phyloP scores from a whole-genome alignment of 2,888 invertebrate genomes.

The Myathropa florea region DNA sequence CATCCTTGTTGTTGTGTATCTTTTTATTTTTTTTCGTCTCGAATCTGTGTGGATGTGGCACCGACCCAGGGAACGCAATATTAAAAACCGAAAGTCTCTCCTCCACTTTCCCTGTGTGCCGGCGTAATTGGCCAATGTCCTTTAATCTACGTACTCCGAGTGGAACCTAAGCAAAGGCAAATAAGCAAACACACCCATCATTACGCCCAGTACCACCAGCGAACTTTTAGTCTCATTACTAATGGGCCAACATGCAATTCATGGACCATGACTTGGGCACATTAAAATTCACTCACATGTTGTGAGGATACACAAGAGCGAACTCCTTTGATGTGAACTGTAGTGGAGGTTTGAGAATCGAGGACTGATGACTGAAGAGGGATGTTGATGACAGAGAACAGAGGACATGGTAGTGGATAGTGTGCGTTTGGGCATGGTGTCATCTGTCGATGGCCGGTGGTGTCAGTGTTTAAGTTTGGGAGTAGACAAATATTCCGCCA shows the following conservation, averaged over 20 bases:
- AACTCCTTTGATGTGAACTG: conserved; percentile 32
- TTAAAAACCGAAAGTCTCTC: conserved; percentile 38
- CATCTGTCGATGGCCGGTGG: conserved; percentile 48
- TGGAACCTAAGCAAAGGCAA: conserved; percentile 48
- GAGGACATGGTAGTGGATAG: conserved; percentile 4
- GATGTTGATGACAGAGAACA: not conserved
- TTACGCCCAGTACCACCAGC: not conserved
- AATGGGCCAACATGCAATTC: conserved; percentile 34
- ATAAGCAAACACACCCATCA: conserved; percentile 59
- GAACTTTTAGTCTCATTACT: conserved; percentile 40
- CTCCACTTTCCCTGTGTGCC: conserved; percentile 1
- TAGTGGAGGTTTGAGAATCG: not conserved
- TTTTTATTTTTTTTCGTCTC: no score
- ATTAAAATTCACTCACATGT: conserved; percentile 53
- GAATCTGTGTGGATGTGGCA: no score
- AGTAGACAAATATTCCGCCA: conserved; percentile 54
- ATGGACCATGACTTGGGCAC: conserved; percentile 61
- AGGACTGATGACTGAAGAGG: not conserved
- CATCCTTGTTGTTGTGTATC: not conserved
- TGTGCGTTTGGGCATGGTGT: conserved; percentile 63
- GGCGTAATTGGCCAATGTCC: conserved; percentile 62
- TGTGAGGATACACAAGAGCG: not conserved
- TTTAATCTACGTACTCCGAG: conserved; percentile 50
- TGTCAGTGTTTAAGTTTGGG: conserved; percentile 56
- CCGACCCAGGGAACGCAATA: not conserved